Evolutionary conservation across 2,888 invertebrate species (phyloP).

Genomic region (Timema podura): DNA sequence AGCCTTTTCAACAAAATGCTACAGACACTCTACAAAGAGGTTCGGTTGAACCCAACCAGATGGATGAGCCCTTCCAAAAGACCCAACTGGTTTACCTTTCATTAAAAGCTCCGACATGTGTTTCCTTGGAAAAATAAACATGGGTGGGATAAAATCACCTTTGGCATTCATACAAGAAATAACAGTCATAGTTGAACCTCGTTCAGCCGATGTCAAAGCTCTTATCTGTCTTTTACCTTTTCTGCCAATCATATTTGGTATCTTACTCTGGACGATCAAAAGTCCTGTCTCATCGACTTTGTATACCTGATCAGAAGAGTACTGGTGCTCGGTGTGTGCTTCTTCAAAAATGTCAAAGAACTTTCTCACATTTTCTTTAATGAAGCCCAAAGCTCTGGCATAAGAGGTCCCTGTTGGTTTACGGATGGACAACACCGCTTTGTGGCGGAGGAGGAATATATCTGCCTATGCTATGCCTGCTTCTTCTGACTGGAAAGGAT

Average conservation of each 20-base stretch:
- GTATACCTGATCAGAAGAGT: not conserved
- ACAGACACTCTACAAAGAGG: too few relatives aligned
- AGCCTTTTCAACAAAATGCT: too few relatives aligned
- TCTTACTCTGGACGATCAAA: not conserved
- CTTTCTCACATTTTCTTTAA: slow-evolving; percentile 9
- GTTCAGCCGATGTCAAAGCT: too few relatives aligned
- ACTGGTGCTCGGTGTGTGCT: not conserved
- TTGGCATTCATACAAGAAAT: too few relatives aligned
- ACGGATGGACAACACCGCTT: not conserved
- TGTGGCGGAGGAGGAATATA: not conserved
- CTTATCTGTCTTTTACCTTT: slow-evolving; percentile 15
- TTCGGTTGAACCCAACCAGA: too few relatives aligned
- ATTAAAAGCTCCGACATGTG: too few relatives aligned
- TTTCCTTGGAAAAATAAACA: too few relatives aligned
- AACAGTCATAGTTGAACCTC: too few relatives aligned
- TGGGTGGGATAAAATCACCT: too few relatives aligned
- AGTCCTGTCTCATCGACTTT: slow-evolving; percentile 12
- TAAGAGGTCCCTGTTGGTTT: not conserved
- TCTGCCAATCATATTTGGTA: not conserved
- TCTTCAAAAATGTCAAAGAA: slow-evolving; percentile 8
- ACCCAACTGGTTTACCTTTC: too few relatives aligned
- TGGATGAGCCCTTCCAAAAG: too few relatives aligned
- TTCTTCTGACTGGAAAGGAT: not conserved
- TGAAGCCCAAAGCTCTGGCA: slow-evolving; percentile 6
- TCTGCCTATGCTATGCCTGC: slow-evolving; percentile 8